Evolutionary conservation across 2,888 invertebrate genomes (phyloP).

Genomic region (Agrotis clavis): DNA sequence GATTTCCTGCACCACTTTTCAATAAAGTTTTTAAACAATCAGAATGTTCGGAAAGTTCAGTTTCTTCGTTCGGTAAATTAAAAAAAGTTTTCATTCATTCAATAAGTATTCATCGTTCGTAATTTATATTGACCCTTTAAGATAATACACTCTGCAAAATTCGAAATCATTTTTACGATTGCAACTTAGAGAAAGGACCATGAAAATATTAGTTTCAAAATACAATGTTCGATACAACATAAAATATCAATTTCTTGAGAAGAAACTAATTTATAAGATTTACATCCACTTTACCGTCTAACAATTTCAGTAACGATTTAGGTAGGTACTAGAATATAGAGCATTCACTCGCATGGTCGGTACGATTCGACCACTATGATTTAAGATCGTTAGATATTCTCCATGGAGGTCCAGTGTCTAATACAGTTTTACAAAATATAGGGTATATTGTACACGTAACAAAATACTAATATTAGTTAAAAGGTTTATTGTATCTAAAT

Average conservation of each 20-base stretch:
- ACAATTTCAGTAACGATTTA: slow-evolving; percentile 28
- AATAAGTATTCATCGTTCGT: neutral
- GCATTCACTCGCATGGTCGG: slow-evolving; percentile 40
- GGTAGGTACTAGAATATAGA: slow-evolving; percentile 38
- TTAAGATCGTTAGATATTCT: slow-evolving; percentile 58
- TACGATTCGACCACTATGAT: slow-evolving; percentile 63
- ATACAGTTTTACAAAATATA: slow-evolving; percentile 46
- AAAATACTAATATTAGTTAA: slow-evolving; percentile 29
- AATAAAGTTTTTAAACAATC: neutral
- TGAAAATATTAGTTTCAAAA: neutral
- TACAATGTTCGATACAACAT: neutral
- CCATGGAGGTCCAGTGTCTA: slow-evolving; percentile 55
- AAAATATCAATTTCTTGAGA: neutral
- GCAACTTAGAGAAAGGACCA: neutral
- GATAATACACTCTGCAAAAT: too few relatives aligned
- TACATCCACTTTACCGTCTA: neutral
- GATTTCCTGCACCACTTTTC: neutral
- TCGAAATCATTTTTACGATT: neutral
- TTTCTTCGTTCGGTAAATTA: too few relatives aligned
- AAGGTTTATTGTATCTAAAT: slow-evolving; percentile 12
- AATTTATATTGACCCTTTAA: neutral
- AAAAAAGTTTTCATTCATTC: too few relatives aligned
- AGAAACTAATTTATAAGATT: neutral
- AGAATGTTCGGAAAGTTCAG: neutral
- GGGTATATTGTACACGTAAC: slow-evolving; percentile 26